A percentile compares a stretch with the other conserved stretches of the same genome.
phyloP scores from a whole-genome alignment of 2,797 vertebrate genomes.

The Silurus aristotelis region DNA sequence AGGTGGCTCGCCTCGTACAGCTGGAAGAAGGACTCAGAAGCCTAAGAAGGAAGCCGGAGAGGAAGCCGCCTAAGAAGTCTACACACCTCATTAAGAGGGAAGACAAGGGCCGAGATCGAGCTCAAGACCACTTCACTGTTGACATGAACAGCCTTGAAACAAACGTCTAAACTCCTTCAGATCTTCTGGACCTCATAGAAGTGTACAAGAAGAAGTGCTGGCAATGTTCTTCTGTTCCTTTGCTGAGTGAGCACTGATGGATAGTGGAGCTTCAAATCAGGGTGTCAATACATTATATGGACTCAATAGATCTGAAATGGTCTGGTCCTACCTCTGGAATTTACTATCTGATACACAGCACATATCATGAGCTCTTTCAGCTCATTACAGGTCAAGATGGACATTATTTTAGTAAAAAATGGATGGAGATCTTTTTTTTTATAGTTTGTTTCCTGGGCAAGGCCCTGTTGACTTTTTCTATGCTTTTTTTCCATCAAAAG shows the following conservation, averaged over 20 bases:
- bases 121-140: constrained; percentile 85
- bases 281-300: not conserved
- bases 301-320: not conserved
- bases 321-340: not conserved
- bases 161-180: constrained; percentile 78
- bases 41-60: constrained; percentile 39
- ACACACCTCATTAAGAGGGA: constrained; percentile 74
- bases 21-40: constrained; percentile 84
- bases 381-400: not conserved
- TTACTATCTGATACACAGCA: not conserved
- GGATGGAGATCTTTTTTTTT: not conserved
- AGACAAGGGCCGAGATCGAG: constrained; percentile 76
- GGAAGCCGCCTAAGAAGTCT: constrained; percentile 74
- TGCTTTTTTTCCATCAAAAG: too few relatives aligned
- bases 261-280: not conserved
- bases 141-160: constrained; percentile 97
- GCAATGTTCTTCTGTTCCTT: not conserved
- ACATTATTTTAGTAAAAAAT: not conserved
- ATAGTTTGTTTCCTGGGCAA: too few relatives aligned
- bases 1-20: constrained; percentile 84
- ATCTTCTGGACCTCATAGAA: not conserved
- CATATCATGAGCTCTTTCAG: not conserved
- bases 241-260: not conserved
- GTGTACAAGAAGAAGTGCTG: not conserved
- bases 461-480: too few relatives aligned